Conservation (phyloP, 2,113 vertebrate genomes). For the Anoplopoma fimbria region DNA sequence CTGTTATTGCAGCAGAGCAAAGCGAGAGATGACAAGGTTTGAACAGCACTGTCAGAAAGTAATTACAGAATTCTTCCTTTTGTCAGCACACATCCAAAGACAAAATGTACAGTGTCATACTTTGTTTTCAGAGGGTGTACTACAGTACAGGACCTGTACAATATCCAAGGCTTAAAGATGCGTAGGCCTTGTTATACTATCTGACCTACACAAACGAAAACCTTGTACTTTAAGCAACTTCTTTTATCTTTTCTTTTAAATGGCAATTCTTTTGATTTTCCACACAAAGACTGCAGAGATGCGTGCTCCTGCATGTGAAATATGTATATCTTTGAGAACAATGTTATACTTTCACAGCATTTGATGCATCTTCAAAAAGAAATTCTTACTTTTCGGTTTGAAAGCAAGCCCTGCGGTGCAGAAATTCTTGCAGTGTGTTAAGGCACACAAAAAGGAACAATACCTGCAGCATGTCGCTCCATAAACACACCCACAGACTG, state of each 20-base stretch:
- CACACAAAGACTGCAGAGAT: slow-evolving; percentile 13
- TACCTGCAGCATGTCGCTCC: slow-evolving; percentile 43
- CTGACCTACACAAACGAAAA: slow-evolving; percentile 1
- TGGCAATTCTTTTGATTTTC: background rate
- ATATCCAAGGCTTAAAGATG: background rate
- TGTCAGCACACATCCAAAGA: slow-evolving; percentile 47
- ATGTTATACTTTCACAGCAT: slow-evolving; percentile 2
- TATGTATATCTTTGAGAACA: background rate
- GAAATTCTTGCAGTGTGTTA: slow-evolving; percentile 18
- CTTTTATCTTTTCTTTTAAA: background rate
- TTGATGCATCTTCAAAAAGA: slow-evolving; percentile 14
- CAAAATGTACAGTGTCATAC: slow-evolving; percentile 11
- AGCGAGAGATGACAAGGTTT: slow-evolving; percentile 50
- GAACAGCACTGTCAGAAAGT: slow-evolving; percentile 33
- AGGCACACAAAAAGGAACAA: slow-evolving; percentile 43
- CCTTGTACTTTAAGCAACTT: background rate
- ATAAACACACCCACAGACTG: slow-evolving; percentile 35
- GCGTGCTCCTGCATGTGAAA: background rate
- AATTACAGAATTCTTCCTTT: slow-evolving; percentile 49
- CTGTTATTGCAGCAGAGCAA: slow-evolving; percentile 22
- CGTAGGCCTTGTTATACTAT: background rate
- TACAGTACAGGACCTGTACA: background rate
- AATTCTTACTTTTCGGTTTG: slow-evolving; percentile 17
- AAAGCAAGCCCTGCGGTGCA: slow-evolving; percentile 22
- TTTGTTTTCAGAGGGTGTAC: slow-evolving; percentile 26